Evolutionary conservation across 2,113 vertebrate species (phyloP).

Genomic region (Chloroceryle aenea): DNA sequence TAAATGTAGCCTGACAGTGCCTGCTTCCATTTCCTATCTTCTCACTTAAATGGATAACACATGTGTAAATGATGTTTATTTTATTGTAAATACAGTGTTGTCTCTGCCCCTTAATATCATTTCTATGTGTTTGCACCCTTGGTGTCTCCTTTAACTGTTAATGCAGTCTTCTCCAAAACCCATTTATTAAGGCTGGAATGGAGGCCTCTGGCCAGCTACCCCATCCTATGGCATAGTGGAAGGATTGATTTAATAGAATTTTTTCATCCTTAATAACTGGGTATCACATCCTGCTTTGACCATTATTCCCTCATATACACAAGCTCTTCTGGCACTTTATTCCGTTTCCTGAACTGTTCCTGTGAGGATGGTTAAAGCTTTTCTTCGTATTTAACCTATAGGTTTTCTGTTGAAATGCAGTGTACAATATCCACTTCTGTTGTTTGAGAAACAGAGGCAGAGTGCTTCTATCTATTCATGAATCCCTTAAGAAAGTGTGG

Average conservation of each 20-base stretch:
- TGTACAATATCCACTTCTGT: not conserved
- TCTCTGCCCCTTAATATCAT: constrained; percentile 28
- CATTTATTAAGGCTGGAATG: not conserved
- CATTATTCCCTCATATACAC: not conserved
- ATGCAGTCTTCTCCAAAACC: not conserved
- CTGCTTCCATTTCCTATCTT: constrained; percentile 57
- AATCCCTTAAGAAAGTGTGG: not conserved
- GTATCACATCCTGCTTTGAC: not conserved
- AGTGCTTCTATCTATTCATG: not conserved
- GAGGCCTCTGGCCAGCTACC: not conserved
- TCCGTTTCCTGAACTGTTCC: not conserved
- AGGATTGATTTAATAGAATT: not conserved
- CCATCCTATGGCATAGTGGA: not conserved
- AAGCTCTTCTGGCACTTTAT: not conserved
- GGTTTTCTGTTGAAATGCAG: not conserved
- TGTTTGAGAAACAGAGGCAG: not conserved
- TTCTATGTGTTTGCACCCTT: not conserved
- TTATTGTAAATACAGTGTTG: constrained; percentile 64
- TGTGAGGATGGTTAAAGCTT: not conserved
- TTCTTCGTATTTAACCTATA: not conserved
- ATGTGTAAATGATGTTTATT: constrained; percentile 58
- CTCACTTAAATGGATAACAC: constrained; percentile 65
- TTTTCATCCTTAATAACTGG: not conserved
- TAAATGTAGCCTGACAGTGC: constrained; percentile 67
- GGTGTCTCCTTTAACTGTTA: constrained; percentile 5